phyloP scores from a whole-genome alignment of 2,888 invertebrate species.

The Spilosoma lubricipeda region DNA sequence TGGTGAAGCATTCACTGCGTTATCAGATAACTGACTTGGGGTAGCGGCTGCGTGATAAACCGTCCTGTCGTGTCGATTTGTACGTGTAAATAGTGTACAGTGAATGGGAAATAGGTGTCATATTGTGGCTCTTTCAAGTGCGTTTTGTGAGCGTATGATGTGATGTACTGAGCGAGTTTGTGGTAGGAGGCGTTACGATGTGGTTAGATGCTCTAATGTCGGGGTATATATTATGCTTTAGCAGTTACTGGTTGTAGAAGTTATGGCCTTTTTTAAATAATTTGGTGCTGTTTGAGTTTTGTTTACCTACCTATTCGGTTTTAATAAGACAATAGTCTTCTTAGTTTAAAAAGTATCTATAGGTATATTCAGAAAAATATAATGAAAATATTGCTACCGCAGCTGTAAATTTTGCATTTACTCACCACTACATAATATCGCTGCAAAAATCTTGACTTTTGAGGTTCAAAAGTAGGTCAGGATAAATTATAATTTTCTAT shows the following conservation, averaged over 20 bases:
- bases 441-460: background rate
- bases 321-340: background rate
- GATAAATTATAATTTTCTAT: no score
- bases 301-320: background rate
- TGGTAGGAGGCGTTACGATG: slow-evolving; percentile 31
- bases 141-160: slow-evolving; percentile 48
- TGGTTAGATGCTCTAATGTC: slow-evolving; percentile 24
- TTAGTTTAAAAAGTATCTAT: background rate
- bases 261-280: slow-evolving; percentile 10
- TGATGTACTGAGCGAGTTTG: slow-evolving; percentile 30
- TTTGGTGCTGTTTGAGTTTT: slow-evolving; percentile 1
- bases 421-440: no score
- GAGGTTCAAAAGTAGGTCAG: background rate
- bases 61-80: slow-evolving; percentile 79
- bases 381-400: no score
- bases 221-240: slow-evolving; percentile 20
- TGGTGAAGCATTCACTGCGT: slow-evolving; percentile 77
- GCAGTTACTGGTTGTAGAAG: slow-evolving; percentile 14
- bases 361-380: background rate
- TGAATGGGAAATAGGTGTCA: slow-evolving; percentile 80
- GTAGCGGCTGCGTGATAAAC: slow-evolving; percentile 79
- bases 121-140: slow-evolving; percentile 68
- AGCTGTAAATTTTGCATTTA: no score
- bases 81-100: slow-evolving; percentile 77
- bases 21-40: slow-evolving; percentile 83